A percentile compares a stretch with the other conserved stretches of the same genome.
These are phyloP conservation scores for Dendropsophus ebraccatus DNA, from an alignment of 2,113 vertebrate genomes.

Conservation along the genomic window DNA sequence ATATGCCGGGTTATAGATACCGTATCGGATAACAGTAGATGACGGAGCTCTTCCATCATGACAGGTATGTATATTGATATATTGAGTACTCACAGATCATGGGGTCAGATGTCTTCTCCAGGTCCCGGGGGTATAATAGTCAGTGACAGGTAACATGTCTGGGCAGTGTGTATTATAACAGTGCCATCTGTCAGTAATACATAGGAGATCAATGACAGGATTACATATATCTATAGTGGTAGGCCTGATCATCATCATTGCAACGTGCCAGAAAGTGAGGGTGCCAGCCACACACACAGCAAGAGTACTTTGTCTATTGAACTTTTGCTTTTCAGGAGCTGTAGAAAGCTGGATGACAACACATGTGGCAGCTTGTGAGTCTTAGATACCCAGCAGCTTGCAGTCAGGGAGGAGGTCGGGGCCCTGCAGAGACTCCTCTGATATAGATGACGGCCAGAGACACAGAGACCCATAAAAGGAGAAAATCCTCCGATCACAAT, in stretches of 20 bases:
- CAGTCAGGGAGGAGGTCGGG: background rate
- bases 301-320: too few relatives aligned
- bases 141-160: background rate
- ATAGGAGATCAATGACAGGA: slow-evolving; percentile 1
- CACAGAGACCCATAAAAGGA: slow-evolving; percentile 15
- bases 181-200: background rate
- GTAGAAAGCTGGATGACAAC: background rate
- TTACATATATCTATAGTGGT: too few relatives aligned
- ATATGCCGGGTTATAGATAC: background rate
- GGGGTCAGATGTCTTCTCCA: background rate
- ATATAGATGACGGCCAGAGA: background rate
- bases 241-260: too few relatives aligned
- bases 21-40: background rate
- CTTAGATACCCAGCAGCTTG: background rate
- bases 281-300: too few relatives aligned
- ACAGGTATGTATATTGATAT: too few relatives aligned
- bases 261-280: too few relatives aligned
- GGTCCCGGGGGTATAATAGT: background rate
- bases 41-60: too few relatives aligned
- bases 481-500: background rate
- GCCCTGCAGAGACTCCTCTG: background rate
- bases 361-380: background rate
- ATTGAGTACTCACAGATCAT: background rate
- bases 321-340: too few relatives aligned
- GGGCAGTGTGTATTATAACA: too few relatives aligned